A percentile compares a stretch with the other conserved stretches of the same genome.
Conservation (phyloP, 2,113 vertebrate species). For the Orcinus orca region DNA sequence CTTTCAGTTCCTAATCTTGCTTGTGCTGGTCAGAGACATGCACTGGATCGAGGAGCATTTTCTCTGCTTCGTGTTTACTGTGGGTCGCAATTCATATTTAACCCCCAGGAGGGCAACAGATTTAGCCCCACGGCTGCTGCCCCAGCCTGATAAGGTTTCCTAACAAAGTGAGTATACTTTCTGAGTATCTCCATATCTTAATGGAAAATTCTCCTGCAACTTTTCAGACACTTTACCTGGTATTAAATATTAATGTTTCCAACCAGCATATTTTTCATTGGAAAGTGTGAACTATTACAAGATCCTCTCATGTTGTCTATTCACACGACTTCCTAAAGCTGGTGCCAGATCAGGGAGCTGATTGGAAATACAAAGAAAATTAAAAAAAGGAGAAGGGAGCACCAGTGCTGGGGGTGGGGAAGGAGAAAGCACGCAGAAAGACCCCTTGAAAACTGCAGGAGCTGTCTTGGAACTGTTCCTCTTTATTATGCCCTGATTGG, state of each 20-base stretch:
- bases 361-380: constrained; percentile 60
- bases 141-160: constrained; percentile 55
- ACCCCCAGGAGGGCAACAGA: neutral
- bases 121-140: constrained; percentile 15
- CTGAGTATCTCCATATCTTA: constrained; percentile 77
- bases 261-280: constrained; percentile 49
- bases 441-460: neutral
- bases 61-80: neutral
- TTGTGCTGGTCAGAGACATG: neutral
- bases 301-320: neutral
- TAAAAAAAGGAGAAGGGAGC: neutral
- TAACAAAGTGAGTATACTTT: constrained; percentile 48
- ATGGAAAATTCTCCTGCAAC: constrained; percentile 77
- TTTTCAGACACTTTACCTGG: constrained; percentile 71
- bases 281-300: constrained; percentile 63
- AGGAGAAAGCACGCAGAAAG: neutral
- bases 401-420: neutral
- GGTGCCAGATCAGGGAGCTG: constrained; percentile 52
- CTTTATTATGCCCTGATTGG: constrained; percentile 56
- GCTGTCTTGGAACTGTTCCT: constrained; percentile 4
- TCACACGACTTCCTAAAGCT: constrained; percentile 40
- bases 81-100: neutral
- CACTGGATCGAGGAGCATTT: neutral
- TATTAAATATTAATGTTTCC: constrained; percentile 76
- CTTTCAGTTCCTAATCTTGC: neutral